Conservation (phyloP, 2,888 invertebrate genomes). For the Furcula furcula region DNA sequence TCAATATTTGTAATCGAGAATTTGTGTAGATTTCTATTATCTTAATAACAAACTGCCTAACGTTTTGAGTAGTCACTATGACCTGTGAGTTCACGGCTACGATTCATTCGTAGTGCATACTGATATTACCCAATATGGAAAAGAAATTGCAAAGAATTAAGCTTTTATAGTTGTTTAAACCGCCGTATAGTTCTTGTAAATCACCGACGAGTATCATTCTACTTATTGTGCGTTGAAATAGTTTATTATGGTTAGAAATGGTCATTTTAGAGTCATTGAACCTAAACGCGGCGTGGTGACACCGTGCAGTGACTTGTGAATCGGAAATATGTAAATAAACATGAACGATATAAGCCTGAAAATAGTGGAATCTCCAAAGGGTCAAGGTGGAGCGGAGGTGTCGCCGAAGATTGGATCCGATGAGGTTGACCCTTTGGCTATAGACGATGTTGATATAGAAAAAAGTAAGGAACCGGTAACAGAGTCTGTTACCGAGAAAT, state of each 20-base stretch:
- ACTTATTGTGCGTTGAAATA: constrained; percentile 23
- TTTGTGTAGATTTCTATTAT: constrained; percentile 25
- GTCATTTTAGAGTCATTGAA: constrained; percentile 66
- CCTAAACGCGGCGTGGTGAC: constrained; percentile 68
- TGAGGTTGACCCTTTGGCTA: constrained; percentile 68
- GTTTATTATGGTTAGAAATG: constrained; percentile 46
- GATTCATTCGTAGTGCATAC: constrained; percentile 59
- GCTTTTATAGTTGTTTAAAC: constrained; percentile 34
- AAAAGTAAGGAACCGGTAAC: constrained; percentile 37
- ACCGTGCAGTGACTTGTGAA: constrained; percentile 59
- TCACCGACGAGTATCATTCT: constrained; percentile 13
- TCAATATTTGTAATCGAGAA: constrained; percentile 18
- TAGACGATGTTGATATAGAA: constrained; percentile 50
- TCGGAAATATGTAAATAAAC: constrained; percentile 80
- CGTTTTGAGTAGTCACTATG: constrained; percentile 48
- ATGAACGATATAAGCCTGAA: constrained; percentile 78
- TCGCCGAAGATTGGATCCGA: constrained; percentile 52
- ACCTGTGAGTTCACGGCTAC: constrained; percentile 69
- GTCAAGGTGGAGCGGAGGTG: constrained; percentile 48
- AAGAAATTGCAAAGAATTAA: constrained; percentile 56
- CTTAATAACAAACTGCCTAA: constrained; percentile 19
- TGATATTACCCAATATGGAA: constrained; percentile 65
- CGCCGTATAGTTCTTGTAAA: constrained; percentile 21
- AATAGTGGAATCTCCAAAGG: constrained; percentile 71
- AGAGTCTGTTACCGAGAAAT: constrained; percentile 34